Conservation (phyloP, 2,888 invertebrate species). For the Galerucella calmariensis region DNA sequence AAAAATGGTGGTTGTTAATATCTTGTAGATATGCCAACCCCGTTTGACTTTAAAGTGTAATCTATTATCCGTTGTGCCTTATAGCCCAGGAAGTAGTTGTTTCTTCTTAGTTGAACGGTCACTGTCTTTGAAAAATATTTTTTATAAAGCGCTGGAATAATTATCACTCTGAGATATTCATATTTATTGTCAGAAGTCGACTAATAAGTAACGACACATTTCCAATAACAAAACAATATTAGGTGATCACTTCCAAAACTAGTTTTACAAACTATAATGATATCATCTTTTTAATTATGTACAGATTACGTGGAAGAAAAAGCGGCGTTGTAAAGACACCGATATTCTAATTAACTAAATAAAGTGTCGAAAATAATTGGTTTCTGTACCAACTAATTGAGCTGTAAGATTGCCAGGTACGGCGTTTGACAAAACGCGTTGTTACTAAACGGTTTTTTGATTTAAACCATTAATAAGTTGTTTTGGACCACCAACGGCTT, state of each 20-base stretch:
- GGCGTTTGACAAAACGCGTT: constrained; percentile 26
- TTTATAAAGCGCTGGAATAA: too few species aligned
- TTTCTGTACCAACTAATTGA: constrained; percentile 21
- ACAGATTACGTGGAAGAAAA: constrained; percentile 6
- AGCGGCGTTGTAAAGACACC: background rate
- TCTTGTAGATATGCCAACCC: too few species aligned
- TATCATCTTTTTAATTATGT: background rate
- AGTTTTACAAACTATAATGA: background rate
- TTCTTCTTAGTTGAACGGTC: too few species aligned
- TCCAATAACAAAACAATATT: background rate
- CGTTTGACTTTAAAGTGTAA: too few species aligned
- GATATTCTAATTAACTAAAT: constrained; percentile 21
- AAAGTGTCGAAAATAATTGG: constrained; percentile 26
- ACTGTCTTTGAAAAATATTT: too few species aligned
- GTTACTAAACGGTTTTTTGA: constrained; percentile 28
- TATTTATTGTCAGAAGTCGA: too few species aligned
- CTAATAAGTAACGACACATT: too few species aligned
- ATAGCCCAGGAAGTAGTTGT: too few species aligned
- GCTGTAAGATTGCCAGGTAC: constrained; percentile 20
- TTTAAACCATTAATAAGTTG: constrained; percentile 22
- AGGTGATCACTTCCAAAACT: background rate
- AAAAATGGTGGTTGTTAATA: too few species aligned
- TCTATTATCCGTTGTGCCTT: too few species aligned
- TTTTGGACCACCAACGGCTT: constrained; percentile 25
- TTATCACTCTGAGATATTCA: too few species aligned